A percentile compares a stretch with the other conserved stretches of the same genome.
These are phyloP conservation scores for Marmota flaviventris DNA, from an alignment of 2,113 vertebrate genomes.

Conservation along the genomic window DNA sequence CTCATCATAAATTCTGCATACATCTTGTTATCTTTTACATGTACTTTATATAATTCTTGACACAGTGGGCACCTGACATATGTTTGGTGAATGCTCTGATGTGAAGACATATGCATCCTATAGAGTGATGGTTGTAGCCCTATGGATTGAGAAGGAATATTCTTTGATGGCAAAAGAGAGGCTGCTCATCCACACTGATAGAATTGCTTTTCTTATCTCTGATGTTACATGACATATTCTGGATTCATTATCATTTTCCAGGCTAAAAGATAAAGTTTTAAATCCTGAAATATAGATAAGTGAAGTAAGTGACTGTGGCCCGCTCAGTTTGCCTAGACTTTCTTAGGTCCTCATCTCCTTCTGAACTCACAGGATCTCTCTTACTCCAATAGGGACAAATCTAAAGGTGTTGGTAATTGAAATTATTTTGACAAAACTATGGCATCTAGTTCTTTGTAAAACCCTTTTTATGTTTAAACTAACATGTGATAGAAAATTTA, in stretches of 20 bases:
- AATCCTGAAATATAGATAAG: neutral
- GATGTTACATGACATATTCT: neutral
- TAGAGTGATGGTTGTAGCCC: neutral
- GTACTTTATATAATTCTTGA: neutral
- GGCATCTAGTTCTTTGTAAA: neutral
- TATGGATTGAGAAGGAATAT: neutral
- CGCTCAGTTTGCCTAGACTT: neutral
- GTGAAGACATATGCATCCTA: neutral
- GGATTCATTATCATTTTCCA: neutral
- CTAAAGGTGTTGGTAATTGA: neutral
- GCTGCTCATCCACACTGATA: neutral
- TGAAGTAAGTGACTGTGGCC: neutral
- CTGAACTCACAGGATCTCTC: slow-evolving; percentile 24
- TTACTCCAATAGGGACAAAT: neutral
- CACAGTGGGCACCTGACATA: neutral
- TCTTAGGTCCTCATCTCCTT: neutral
- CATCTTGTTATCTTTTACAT: neutral
- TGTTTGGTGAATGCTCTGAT: neutral
- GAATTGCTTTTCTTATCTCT: slow-evolving; percentile 29
- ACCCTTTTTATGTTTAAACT: neutral
- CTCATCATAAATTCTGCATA: neutral
- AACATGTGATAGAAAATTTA: slow-evolving; percentile 33
- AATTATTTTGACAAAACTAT: neutral
- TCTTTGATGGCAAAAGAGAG: neutral
- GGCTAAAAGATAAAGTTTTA: slow-evolving; percentile 53